Evolutionary conservation across 2,888 invertebrate species (phyloP).

Genomic region (Agrotis exclamationis): DNA sequence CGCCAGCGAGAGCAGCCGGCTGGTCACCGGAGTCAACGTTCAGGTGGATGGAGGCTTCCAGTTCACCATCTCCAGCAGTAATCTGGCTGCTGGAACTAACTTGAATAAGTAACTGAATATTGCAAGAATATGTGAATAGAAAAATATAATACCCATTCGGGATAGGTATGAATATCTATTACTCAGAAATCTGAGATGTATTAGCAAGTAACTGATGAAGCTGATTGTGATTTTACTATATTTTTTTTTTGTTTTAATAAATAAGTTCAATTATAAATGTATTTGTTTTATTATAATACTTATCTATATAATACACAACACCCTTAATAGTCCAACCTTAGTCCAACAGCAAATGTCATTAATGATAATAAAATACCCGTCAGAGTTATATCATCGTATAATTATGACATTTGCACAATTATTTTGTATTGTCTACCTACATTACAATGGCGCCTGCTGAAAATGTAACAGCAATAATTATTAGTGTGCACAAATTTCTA

Average conservation of each 20-base stretch:
- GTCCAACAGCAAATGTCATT: too few relatives aligned
- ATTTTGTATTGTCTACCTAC: too few relatives aligned
- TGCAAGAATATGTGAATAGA: too few relatives aligned
- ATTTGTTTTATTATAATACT: neutral
- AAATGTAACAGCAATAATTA: too few relatives aligned
- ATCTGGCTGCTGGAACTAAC: neutral
- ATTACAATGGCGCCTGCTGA: too few relatives aligned
- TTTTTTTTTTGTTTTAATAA: neutral
- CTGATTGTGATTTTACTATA: neutral
- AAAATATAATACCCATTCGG: neutral
- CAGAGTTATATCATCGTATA: too few relatives aligned
- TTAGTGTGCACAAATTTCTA: too few relatives aligned
- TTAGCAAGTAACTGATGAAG: neutral
- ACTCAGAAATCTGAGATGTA: too few relatives aligned
- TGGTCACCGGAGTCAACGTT: slow-evolving; percentile 93
- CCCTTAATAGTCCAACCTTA: too few relatives aligned
- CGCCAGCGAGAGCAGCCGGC: slow-evolving; percentile 95
- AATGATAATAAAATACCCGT: too few relatives aligned
- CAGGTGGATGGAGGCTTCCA: slow-evolving; percentile 68
- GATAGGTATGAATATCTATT: neutral
- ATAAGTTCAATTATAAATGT: neutral
- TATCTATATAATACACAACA: neutral
- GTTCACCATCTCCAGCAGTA: slow-evolving; percentile 21
- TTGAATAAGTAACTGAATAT: slow-evolving; percentile 7
- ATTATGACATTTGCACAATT: too few relatives aligned